A percentile compares a stretch with the other conserved stretches of the same genome.
Evolutionary conservation across 2,888 invertebrate species (phyloP).

Genomic region (Dilophus febrilis): DNA sequence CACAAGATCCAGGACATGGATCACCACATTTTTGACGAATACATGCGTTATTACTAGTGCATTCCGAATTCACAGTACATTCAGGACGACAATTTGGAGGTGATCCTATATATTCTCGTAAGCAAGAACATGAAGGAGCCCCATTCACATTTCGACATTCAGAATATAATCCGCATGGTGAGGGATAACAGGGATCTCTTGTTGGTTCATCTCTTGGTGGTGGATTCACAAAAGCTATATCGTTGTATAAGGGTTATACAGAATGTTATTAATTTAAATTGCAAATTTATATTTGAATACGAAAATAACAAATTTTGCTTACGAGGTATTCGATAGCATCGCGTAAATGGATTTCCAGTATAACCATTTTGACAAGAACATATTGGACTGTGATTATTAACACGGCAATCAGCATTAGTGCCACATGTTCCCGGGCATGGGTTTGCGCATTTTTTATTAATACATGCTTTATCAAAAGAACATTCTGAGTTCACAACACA

Average conservation of each 20-base stretch:
- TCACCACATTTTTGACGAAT: conserved; percentile 52
- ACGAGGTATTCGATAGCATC: conserved; percentile 34
- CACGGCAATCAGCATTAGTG: conserved; percentile 45
- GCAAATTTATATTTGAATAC: background rate
- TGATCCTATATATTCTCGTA: conserved; percentile 42
- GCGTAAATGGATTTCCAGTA: conserved; percentile 42
- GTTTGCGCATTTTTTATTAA: conserved; percentile 49
- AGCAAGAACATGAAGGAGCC: conserved; percentile 46
- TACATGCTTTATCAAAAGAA: conserved; percentile 44
- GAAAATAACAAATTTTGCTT: conserved; percentile 12
- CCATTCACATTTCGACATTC: conserved; percentile 40
- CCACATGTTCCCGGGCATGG: conserved; percentile 65
- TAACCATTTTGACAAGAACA: conserved; percentile 37
- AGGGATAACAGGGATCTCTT: conserved; percentile 44
- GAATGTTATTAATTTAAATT: background rate
- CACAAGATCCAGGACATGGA: conserved; percentile 57
- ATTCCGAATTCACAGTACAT: conserved; percentile 54
- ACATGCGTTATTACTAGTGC: conserved; percentile 51
- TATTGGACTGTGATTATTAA: conserved; percentile 50
- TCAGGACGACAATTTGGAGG: conserved; percentile 58
- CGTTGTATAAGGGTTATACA: too few relatives aligned
- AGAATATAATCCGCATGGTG: conserved; percentile 49
- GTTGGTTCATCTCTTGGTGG: conserved; percentile 7
- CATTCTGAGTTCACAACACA: conserved; percentile 58
- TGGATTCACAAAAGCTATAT: conserved; percentile 8